These are phyloP conservation scores for Pachyseris speciosa DNA, from an alignment of 64 coral and sea anemone genomes.

Conservation along the genomic window DNA sequence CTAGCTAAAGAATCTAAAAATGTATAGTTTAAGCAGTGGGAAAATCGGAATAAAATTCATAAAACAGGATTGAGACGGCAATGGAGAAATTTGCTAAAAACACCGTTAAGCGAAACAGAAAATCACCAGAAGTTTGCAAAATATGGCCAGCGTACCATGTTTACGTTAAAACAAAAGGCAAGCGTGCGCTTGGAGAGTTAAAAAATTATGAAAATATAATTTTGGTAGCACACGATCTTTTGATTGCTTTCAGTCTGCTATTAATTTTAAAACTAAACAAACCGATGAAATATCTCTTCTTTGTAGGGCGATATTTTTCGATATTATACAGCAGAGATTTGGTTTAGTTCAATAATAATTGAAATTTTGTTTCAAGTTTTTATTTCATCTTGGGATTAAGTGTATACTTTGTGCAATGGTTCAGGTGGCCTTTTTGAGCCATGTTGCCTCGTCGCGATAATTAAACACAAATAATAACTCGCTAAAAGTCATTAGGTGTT, in stretches of 20 bases:
- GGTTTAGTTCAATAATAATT: not conserved
- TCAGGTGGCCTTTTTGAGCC: conserved; percentile 15
- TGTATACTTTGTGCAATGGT: not conserved
- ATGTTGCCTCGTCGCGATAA: not conserved
- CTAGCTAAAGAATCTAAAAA: too few relatives aligned
- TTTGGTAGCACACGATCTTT: not conserved
- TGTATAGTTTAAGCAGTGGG: too few relatives aligned
- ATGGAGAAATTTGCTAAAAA: not conserved
- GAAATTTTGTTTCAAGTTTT: not conserved
- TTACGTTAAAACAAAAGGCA: not conserved
- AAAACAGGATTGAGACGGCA: not conserved
- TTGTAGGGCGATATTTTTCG: not conserved
- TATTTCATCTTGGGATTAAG: not conserved
- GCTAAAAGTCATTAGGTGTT: not conserved
- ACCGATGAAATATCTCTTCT: not conserved
- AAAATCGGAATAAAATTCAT: too few relatives aligned
- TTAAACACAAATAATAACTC: not conserved
- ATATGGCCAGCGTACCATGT: not conserved
- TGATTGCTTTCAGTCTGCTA: not conserved
- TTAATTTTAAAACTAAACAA: not conserved
- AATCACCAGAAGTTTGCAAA: too few relatives aligned
- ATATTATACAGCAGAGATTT: not conserved
- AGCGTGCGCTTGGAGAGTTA: not conserved
- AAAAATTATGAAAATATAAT: not conserved
- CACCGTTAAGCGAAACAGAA: too few relatives aligned